Evolutionary conservation across 2,113 vertebrate species (phyloP).

Genomic region (Prionailurus bengalensis): DNA sequence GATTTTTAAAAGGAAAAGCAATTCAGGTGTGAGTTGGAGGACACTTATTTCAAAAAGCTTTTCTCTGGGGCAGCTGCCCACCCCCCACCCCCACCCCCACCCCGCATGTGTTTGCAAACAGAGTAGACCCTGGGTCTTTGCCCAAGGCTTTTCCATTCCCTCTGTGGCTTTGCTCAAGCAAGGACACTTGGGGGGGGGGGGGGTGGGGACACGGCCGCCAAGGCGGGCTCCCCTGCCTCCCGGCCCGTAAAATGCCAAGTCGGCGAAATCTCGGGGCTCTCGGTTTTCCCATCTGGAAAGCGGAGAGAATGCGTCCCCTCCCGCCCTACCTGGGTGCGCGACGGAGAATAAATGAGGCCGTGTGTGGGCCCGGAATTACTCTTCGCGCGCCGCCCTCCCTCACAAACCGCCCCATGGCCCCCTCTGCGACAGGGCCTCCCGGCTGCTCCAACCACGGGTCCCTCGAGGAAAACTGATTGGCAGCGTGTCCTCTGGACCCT

Average conservation of each 20-base stretch:
- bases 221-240: background rate
- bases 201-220: background rate
- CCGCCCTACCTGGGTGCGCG: accelerated
- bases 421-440: no score
- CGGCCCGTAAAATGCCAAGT: background rate
- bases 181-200: background rate
- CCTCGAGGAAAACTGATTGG: background rate
- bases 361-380: background rate
- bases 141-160: background rate
- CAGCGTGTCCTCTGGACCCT: background rate
- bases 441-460: accelerated
- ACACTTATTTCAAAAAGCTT: conserved; percentile 59
- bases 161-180: conserved; percentile 27
- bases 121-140: background rate
- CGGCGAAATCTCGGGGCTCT: background rate
- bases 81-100: conserved; percentile 27
- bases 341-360: background rate
- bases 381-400: background rate
- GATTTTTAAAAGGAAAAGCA: conserved; percentile 30
- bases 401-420: background rate
- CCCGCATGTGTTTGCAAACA: conserved; percentile 48
- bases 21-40: background rate
- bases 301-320: background rate
- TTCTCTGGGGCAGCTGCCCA: conserved; percentile 64
- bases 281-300: background rate